Evolutionary conservation across 2,888 invertebrate genomes (phyloP), one percentile per base, ranked within the genome.

Genomic region (Spatulosminthurus flaviceps): DNA sequence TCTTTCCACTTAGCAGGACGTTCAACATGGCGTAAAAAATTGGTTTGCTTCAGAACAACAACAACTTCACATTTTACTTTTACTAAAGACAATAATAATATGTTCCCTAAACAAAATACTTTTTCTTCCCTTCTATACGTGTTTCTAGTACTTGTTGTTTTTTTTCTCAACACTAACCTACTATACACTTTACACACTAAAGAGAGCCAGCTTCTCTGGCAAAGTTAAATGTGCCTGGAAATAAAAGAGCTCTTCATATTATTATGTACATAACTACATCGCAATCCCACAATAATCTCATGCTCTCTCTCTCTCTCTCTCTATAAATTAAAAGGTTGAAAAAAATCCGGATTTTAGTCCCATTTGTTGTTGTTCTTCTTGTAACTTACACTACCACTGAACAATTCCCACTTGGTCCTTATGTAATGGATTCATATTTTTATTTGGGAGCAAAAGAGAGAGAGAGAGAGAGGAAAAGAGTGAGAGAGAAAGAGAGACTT

Each of bases 21-120:
- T 43, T 76, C 76, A 76, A 76, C 76, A 76, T 76, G 76, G 76
- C 76, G 76, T 76, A 76, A 76, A 76, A 76, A 76, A 76, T 76
- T 76, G 76, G 43, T 76, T 66, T 22, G 67, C 67, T 67, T 69
- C 67, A 43, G 72, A 43, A 43, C 34, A 76, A 67, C 24, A 22
- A 24, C 64, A 19, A 24, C 64, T 24, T 9, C 16, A 60, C 60
- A n/a, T n/a, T n/a, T n/a, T n/a, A n/a, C n/a, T n/a, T 64, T 24
- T 9, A 64, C 24, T 64, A 24, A 64, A 64, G 64, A 64, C 64
- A 64, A 64, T n/a, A n/a, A n/a, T n/a, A n/a, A n/a, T n/a, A 64
- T 64, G 64, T 64, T 21, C 64, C n/a, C 64, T 64, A 28, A 72
- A 72, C 42, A 67, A 22, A 76, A 67, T 64, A 7, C 64, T 64